Conservation (phyloP, 2,113 vertebrate genomes). For the Tilapia sparmanii region DNA sequence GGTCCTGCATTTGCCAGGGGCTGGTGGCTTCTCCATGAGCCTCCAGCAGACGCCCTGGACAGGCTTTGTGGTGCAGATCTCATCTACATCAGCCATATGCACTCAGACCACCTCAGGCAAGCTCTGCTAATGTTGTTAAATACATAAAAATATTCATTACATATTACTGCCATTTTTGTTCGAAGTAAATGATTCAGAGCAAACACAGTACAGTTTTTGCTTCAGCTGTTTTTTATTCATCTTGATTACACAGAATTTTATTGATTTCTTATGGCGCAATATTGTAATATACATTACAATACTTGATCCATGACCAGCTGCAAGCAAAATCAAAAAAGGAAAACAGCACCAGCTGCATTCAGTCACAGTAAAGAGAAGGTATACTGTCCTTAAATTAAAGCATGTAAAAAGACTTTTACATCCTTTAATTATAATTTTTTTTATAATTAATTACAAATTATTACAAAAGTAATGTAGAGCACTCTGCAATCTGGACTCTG, state of each 20-base stretch:
- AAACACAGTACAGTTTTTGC: neutral
- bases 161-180: neutral
- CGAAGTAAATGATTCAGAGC: neutral
- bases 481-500: neutral
- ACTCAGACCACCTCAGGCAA: neutral
- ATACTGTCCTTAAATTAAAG: neutral
- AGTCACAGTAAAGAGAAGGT: neutral
- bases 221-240: neutral
- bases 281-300: neutral
- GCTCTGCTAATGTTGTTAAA: fast-evolving
- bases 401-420: fast-evolving
- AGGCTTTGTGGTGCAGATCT: neutral
- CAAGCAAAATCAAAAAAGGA: neutral
- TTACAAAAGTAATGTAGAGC: neutral
- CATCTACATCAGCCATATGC: neutral
- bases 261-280: neutral
- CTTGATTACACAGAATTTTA: neutral
- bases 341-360: neutral
- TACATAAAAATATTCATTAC: neutral
- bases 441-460: neutral
- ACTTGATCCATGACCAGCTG: neutral
- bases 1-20: slow-evolving; percentile 80
- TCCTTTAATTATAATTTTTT: neutral
- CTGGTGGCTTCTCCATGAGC: slow-evolving; percentile 3
- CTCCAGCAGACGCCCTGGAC: neutral